A percentile compares a stretch with the other conserved stretches of the same genome.
These are phyloP conservation scores for Scatophagus argus DNA, from an alignment of 2,113 vertebrate genomes.

Conservation along the genomic window DNA sequence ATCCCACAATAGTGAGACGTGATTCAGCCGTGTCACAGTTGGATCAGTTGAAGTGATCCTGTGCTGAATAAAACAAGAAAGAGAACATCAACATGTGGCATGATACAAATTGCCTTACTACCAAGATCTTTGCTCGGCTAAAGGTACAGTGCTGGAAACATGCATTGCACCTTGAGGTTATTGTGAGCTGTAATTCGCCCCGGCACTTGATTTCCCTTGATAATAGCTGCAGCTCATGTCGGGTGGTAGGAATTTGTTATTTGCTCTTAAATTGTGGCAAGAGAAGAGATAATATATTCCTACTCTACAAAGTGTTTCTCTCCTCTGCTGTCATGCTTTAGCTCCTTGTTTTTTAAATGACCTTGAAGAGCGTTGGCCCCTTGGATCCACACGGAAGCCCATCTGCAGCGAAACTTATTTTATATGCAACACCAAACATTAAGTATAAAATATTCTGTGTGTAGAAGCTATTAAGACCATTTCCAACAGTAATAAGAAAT, in stretches of 20 bases:
- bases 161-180: constrained; percentile 47
- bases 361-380: constrained; percentile 55
- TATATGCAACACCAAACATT: constrained; percentile 19
- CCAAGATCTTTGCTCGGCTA: constrained; percentile 35
- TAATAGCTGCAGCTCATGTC: constrained; percentile 28
- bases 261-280: constrained; percentile 47
- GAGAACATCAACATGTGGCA: constrained; percentile 34
- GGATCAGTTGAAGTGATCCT: constrained; percentile 49
- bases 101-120: constrained; percentile 54
- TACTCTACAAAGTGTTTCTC: constrained; percentile 16
- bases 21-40: constrained; percentile 52
- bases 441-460: not conserved
- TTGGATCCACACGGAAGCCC: constrained; percentile 4
- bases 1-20: constrained; percentile 47
- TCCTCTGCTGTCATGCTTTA: constrained; percentile 31
- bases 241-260: constrained; percentile 23
- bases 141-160: constrained; percentile 48
- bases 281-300: constrained; percentile 48
- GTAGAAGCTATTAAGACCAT: constrained; percentile 22
- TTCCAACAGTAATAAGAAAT: not conserved
- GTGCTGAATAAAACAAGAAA: constrained; percentile 64
- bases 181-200: constrained; percentile 51
- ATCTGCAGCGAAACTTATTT: constrained; percentile 16
- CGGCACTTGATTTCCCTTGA: constrained; percentile 51
- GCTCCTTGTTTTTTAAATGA: constrained; percentile 51